Evolutionary conservation across 2,888 invertebrate species (phyloP).

Genomic region (Mycogona germanica): DNA sequence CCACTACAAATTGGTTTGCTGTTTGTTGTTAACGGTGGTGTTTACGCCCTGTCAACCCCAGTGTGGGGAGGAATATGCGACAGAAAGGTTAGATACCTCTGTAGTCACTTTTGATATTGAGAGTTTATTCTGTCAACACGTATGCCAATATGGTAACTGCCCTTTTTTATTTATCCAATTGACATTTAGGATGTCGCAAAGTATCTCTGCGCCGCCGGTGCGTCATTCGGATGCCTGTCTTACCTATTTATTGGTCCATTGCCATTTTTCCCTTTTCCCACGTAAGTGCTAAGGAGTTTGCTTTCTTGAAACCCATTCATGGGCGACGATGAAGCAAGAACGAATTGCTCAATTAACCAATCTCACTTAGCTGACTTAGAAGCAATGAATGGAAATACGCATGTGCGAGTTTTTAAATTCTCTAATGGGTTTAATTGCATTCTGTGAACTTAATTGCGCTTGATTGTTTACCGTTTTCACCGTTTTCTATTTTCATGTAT

Average conservation of each 20-base stretch:
- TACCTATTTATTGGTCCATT: conserved; percentile 69
- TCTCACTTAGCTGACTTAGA: too few relatives aligned
- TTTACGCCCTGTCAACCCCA: conserved; percentile 66
- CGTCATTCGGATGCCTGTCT: conserved; percentile 49
- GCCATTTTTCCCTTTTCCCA: conserved; percentile 52
- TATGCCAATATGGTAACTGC: too few relatives aligned
- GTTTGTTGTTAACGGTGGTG: conserved; percentile 71
- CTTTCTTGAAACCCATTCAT: conserved; percentile 1
- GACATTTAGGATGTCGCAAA: conserved; percentile 47
- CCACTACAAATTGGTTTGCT: conserved; percentile 60
- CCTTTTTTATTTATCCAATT: too few relatives aligned
- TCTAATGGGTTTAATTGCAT: too few relatives aligned
- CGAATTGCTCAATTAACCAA: too few relatives aligned
- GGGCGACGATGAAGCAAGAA: too few relatives aligned
- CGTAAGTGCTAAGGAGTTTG: conserved; percentile 38
- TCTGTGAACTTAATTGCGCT: too few relatives aligned
- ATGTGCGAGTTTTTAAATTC: too few relatives aligned
- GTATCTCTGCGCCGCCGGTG: conserved; percentile 52
- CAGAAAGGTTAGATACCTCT: conserved; percentile 39
- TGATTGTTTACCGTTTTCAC: too few relatives aligned
- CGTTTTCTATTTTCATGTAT: too few relatives aligned
- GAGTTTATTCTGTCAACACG: too few relatives aligned
- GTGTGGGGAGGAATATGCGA: conserved; percentile 71
- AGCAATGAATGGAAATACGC: too few relatives aligned
- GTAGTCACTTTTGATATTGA: neutral